Conservation (phyloP, 2,888 invertebrate species). For the Habroteleia sp. region DNA sequence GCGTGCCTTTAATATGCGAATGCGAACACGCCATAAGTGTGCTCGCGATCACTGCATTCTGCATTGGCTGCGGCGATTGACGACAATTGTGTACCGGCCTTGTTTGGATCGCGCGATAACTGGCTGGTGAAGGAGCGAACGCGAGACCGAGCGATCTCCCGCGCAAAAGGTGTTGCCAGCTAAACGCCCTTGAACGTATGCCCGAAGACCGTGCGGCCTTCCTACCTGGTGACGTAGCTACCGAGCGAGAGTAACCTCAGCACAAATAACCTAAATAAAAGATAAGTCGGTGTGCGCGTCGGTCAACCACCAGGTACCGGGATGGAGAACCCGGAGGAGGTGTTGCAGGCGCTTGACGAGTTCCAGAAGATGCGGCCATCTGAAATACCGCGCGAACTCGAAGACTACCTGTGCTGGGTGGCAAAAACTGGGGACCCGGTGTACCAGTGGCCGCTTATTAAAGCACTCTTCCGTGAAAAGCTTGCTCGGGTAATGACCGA, state of each 20-base stretch:
- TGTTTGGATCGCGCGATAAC: slow-evolving; percentile 17
- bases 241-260: background rate
- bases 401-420: slow-evolving; percentile 93
- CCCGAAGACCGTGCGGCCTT: background rate
- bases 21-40: background rate
- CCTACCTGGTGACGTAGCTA: background rate
- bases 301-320: slow-evolving; percentile 13
- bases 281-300: slow-evolving; percentile 6
- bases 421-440: slow-evolving; percentile 97
- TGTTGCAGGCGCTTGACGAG: slow-evolving; percentile 91
- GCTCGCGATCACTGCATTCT: background rate
- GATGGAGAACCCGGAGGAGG: slow-evolving; percentile 94
- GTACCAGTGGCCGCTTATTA: slow-evolving; percentile 94
- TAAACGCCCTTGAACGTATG: background rate
- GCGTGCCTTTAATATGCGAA: background rate
- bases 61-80: background rate
- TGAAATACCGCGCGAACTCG: slow-evolving; percentile 93
- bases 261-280: slow-evolving; percentile 2
- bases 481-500: slow-evolving; percentile 92
- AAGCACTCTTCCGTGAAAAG: slow-evolving; percentile 93
- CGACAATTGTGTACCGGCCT: slow-evolving; percentile 29
- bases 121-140: background rate
- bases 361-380: slow-evolving; percentile 89
- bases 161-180: slow-evolving; percentile 1
- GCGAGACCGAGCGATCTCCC: background rate